Evolutionary conservation across 2,113 vertebrate species (phyloP), one percentile per base, ranked within the genome.

Genomic region (Mobula birostris): DNA sequence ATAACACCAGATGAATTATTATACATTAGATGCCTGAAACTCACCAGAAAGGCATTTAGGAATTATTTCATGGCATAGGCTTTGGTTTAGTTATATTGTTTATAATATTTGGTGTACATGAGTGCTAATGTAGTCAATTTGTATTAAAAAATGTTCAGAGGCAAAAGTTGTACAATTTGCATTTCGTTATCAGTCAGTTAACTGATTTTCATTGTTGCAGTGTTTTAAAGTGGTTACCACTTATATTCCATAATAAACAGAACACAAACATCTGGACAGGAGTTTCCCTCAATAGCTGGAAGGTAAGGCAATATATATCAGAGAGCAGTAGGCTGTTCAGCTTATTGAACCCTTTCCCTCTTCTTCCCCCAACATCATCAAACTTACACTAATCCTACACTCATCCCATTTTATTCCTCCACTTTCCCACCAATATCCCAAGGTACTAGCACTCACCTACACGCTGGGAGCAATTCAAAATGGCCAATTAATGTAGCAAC

Each of bases 11-110:
- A 5, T 24, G 72, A 1, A 93, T 93, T 74, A 93, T 48, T 74
- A 92, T 92, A 72, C n/a, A 72, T 72, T 72, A 21, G 66, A 24
- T 92, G 70, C 74, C 29, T 74, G 68, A 74, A 93, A 56, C 91
- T 56, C 4, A 17, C 36, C 6, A 29, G 91, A 11, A n/a, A 74
- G 70, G 72, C 91, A 93, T 74, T 93, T 76, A 48, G 48, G 36
- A 48, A 92, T 92, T n/a, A 8, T 92, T 92, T 40, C 24, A 19
- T 4, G 19, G 40, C 48, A 40, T 93, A 56, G 36, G 68, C 70
- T 74, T 72, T 56, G 19, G 85, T 90, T 90, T 36, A 21, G 61
- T 93, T 72, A 93, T 40, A n/a, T 63, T 40, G 63, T 91, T 70
- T 63, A 5, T 72, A 68, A 92, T 92, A 40, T 93, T 74, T 93